phyloP scores from a whole-genome alignment of 2,888 invertebrate genomes.

The Lissocephala sabroskyi region DNA sequence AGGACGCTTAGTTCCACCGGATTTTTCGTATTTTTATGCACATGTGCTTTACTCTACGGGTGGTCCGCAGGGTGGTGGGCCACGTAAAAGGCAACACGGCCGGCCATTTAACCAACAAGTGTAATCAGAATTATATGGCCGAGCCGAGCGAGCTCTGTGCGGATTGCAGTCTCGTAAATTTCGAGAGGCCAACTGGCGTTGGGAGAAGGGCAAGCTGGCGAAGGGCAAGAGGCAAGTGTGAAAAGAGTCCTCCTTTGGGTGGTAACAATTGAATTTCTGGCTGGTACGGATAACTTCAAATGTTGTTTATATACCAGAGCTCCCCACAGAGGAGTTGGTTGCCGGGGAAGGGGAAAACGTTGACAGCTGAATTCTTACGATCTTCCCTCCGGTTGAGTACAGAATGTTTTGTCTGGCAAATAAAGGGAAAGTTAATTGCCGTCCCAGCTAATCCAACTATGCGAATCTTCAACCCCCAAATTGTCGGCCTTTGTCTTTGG shows the following conservation, averaged over 20 bases:
- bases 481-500: neutral
- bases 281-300: no score
- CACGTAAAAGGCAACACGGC: conserved; percentile 12
- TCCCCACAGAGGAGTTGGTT: no score
- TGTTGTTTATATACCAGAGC: no score
- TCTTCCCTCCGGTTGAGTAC: no score
- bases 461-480: neutral
- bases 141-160: conserved; percentile 30
- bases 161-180: conserved; percentile 48
- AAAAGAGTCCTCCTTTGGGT: no score
- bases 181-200: conserved; percentile 10
- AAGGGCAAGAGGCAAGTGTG: no score
- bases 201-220: neutral
- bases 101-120: conserved; percentile 60
- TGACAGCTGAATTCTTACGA: no score
- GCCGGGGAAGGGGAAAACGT: no score
- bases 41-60: conserved; percentile 20
- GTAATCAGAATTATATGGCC: conserved; percentile 63
- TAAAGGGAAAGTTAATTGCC: conserved; percentile 1
- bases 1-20: conserved; percentile 38
- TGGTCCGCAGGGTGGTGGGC: no score
- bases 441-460: neutral
- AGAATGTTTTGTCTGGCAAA: neutral
- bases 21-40: conserved; percentile 6
- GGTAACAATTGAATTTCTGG: no score